Evolutionary conservation across 2,113 vertebrate genomes (phyloP).

Genomic region (Rafetus swinhoei): DNA sequence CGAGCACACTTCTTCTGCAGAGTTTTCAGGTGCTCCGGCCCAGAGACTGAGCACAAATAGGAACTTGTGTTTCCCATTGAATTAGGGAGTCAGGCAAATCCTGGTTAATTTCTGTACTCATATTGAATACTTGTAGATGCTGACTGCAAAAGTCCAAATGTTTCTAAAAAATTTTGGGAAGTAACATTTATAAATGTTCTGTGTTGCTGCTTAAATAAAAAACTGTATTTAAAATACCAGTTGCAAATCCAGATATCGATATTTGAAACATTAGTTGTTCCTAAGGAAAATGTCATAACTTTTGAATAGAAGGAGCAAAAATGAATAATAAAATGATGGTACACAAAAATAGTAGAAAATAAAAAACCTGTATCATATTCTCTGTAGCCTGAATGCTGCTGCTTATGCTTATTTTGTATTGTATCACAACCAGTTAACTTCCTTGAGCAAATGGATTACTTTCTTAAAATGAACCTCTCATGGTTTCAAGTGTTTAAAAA

Average conservation of each 20-base stretch:
- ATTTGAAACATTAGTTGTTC: neutral
- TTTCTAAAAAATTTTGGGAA: neutral
- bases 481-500: neutral
- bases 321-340: neutral
- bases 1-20: neutral
- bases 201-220: neutral
- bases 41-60: neutral
- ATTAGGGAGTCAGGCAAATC: neutral
- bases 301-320: neutral
- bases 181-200: neutral
- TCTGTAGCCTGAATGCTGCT: neutral
- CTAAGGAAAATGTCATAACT: neutral
- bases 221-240: neutral
- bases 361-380: neutral
- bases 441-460: neutral
- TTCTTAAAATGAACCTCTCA: neutral
- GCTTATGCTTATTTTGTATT: neutral
- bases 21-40: neutral
- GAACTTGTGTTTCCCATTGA: neutral
- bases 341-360: neutral
- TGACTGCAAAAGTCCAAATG: neutral
- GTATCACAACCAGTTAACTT: neutral
- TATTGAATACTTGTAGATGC: neutral
- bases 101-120: neutral
- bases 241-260: neutral